These are phyloP conservation scores for Heterochromis multidens DNA, from an alignment of 2,113 vertebrate genomes.

Conservation along the genomic window DNA sequence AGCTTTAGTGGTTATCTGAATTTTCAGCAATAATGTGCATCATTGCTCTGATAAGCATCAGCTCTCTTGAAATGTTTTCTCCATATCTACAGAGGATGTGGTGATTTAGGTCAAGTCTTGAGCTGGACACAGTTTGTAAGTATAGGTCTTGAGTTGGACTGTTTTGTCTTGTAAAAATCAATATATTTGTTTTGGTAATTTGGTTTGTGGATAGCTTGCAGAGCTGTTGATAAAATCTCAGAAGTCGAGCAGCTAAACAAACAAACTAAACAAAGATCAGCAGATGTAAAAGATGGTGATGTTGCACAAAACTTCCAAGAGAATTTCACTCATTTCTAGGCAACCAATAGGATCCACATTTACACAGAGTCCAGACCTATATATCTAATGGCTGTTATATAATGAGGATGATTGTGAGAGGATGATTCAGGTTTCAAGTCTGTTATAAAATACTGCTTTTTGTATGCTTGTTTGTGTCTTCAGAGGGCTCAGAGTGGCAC, in stretches of 20 bases:
- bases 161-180: neutral
- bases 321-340: neutral
- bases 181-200: neutral
- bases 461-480: neutral
- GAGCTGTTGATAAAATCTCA: neutral
- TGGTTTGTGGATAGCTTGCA: neutral
- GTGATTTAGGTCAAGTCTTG: neutral
- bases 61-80: neutral
- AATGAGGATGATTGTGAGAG: slow-evolving; percentile 8
- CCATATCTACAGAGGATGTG: neutral
- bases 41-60: neutral
- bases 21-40: neutral
- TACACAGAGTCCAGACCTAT: neutral
- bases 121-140: neutral
- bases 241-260: neutral
- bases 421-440: slow-evolving; percentile 26
- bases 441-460: neutral
- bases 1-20: neutral
- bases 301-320: neutral
- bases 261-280: neutral
- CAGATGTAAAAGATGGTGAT: neutral
- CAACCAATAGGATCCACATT: neutral
- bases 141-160: neutral
- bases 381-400: slow-evolving; percentile 8
- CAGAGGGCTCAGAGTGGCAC: neutral